Base-by-base conservation (phyloP, 2,888 invertebrate species). In the Sphaeridia pumilis region DNA sequence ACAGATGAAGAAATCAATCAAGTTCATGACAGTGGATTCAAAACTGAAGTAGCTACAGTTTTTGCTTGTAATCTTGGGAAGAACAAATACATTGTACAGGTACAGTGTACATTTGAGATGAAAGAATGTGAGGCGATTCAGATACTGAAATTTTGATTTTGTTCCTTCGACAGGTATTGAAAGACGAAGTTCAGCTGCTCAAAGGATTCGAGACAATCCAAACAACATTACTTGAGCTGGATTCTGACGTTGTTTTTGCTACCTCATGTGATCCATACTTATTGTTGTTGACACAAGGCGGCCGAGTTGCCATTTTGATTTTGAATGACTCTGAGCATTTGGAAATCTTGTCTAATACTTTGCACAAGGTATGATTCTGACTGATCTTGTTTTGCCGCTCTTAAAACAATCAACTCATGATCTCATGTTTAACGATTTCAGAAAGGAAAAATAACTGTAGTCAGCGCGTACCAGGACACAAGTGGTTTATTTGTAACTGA, bases 1-100 rank as follows among this genome's bases (percentile, higher is more conserved):
- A 94, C 95, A 0, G 94, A 92, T 0, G 84, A 89, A 69, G 94
- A 97, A 75, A 94, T 97, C 62, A 94, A 93, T 71, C 97, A 98
- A 73, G 81, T 98, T 48, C 94, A 97, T 70, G 86, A 85, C 69
- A 89, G 89, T 2, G 92, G 94, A 0, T 98, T 98, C 72, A 81
- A 83, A 67, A 87, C 89, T 0, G 83, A 84, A 60, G 82, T 85
- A 7, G 83, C 89, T 3, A 97, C 95, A 0, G 80, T 98, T 22
- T 92, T 82, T 71, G 94, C 94, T 1, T 92, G 93, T 1, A 98
- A 97, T 74, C 76, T 98, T 21, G 94, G 92, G 0, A 82, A 83
- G 65, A 88, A 92, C 70, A 82, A 83, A 66, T 93, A 87, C 66
- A 92, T 95, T 67, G 82, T 97, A 25, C 94, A 31, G 31, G 31